These are phyloP conservation scores for Halcyon malimbica DNA, from an alignment of 2,113 vertebrate species.

Conservation along the genomic window DNA sequence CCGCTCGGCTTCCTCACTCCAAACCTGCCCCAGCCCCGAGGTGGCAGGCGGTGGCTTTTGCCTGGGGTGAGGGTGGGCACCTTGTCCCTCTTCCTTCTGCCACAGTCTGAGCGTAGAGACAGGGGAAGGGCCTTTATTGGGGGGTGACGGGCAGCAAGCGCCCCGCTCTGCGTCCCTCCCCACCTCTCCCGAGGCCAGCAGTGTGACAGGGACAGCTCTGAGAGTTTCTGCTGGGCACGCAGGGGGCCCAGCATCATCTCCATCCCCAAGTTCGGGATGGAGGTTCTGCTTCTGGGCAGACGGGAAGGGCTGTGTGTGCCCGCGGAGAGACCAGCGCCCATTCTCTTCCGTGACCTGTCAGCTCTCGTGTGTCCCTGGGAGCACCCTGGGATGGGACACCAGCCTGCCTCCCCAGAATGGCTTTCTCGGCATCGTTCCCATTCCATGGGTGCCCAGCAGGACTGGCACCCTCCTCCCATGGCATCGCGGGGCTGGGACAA, in stretches of 20 bases:
- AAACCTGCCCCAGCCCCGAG: accelerated
- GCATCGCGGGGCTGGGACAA: not conserved
- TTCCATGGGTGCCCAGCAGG: accelerated
- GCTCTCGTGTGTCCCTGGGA: accelerated
- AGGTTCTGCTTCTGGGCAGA: not conserved
- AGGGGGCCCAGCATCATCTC: accelerated
- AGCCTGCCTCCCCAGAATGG: not conserved
- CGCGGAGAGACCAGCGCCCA: not conserved
- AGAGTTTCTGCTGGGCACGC: accelerated
- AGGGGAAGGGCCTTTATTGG: conserved; percentile 24
- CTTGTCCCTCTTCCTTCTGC: not conserved
- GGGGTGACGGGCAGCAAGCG: not conserved
- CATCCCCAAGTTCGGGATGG: not conserved
- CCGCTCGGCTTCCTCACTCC: accelerated
- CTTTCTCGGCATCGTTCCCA: not conserved
- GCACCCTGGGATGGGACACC: accelerated
- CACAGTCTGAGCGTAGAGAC: accelerated
- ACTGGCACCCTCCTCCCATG: not conserved
- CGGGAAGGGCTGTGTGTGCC: not conserved
- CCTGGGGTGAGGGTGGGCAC: not conserved
- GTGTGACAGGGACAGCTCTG: not conserved
- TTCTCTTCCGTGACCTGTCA: not conserved
- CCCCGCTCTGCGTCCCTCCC: accelerated
- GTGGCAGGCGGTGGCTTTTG: not conserved
- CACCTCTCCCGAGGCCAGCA: not conserved